phyloP scores from a whole-genome alignment of 2,888 invertebrate species.

The Hyppa rectilinea region DNA sequence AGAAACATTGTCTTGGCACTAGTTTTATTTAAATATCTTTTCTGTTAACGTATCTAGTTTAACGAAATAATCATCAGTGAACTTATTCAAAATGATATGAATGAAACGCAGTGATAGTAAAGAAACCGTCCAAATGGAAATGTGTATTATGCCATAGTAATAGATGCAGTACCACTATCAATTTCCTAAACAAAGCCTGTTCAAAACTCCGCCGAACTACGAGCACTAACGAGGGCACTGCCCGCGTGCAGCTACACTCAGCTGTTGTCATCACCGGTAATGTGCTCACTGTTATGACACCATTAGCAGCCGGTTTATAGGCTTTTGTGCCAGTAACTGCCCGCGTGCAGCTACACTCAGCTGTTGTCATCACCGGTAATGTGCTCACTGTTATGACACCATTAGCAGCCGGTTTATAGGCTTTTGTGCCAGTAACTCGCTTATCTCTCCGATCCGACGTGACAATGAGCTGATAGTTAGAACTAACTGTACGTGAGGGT shows the following conservation, averaged over 20 bases:
- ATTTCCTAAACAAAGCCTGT: conserved; percentile 20
- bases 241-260: conserved; percentile 31
- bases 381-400: conserved; percentile 57
- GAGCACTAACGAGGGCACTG: conserved; percentile 29
- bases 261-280: conserved; percentile 51
- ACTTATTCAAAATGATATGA: not conserved
- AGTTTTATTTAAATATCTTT: not conserved
- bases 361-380: conserved; percentile 54
- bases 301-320: conserved; percentile 50
- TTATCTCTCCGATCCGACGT: conserved; percentile 49
- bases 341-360: conserved; percentile 33
- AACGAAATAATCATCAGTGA: not conserved
- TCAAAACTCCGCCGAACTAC: not conserved
- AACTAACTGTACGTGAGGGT: not conserved
- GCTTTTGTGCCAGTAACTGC: conserved; percentile 49
- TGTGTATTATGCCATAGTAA: not conserved
- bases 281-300: conserved; percentile 58
- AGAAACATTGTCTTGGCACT: not conserved
- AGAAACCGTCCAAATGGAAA: not conserved
- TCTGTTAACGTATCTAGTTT: not conserved
- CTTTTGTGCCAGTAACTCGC: conserved; percentile 48
- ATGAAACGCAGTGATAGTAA: not conserved
- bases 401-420: conserved; percentile 49
- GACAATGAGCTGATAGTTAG: conserved; percentile 25
- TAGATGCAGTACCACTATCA: conserved; percentile 8